A percentile compares a stretch with the other conserved stretches of the same genome.
phyloP scores from a whole-genome alignment of 2,888 invertebrate genomes.

The Arctia plantaginis region DNA sequence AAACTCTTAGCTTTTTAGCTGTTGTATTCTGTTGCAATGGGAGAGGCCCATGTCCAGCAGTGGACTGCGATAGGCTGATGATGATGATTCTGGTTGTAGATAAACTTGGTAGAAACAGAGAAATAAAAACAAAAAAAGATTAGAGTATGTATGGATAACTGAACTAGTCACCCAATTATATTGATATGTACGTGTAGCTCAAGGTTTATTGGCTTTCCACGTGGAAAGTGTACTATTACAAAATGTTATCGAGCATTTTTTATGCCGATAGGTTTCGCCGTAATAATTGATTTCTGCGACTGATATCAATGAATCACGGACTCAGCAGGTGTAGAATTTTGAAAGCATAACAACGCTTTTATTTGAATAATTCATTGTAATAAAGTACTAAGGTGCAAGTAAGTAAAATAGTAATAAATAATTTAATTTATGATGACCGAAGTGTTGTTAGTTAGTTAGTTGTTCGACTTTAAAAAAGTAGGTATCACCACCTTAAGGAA shows the following conservation, averaged over 20 bases:
- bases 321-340: background rate
- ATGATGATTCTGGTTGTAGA: background rate
- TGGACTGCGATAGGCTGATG: too few relatives aligned
- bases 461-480: too few relatives aligned
- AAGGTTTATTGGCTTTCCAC: background rate
- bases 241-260: constrained; percentile 9
- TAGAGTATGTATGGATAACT: background rate
- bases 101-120: background rate
- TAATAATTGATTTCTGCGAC: constrained; percentile 11
- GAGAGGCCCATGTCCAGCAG: too few relatives aligned
- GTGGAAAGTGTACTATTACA: constrained; percentile 8
- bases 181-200: constrained; percentile 6
- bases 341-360: background rate
- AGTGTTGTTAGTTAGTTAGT: too few relatives aligned
- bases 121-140: background rate
- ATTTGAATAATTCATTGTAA: background rate
- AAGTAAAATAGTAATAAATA: background rate
- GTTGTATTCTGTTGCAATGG: too few relatives aligned
- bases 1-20: too few relatives aligned
- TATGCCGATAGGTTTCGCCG: background rate
- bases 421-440: background rate
- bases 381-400: background rate
- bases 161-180: background rate
- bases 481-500: too few relatives aligned
- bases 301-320: background rate